These are phyloP conservation scores for Trichechus manatus DNA, from an alignment of 2,113 vertebrate genomes.

Conservation along the genomic window DNA sequence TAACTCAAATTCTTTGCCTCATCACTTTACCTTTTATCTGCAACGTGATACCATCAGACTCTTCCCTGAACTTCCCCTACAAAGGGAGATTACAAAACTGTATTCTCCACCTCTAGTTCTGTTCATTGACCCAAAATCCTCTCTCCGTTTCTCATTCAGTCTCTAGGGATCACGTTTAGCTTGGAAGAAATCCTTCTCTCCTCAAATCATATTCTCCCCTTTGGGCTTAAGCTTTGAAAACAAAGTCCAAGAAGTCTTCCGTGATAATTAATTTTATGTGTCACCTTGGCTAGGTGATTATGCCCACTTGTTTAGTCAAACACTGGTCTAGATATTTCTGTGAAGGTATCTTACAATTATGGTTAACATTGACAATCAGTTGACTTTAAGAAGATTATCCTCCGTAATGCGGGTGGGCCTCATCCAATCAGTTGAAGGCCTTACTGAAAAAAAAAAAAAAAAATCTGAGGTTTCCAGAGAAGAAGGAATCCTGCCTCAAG, in stretches of 20 bases:
- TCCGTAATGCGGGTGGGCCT: not conserved
- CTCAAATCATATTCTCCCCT: not conserved
- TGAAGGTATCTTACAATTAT: not conserved
- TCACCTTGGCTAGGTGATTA: not conserved
- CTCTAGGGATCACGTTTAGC: not conserved
- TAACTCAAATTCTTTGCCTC: constrained; percentile 11
- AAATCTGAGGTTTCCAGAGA: not conserved
- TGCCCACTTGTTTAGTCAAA: not conserved
- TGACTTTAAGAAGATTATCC: too few species aligned
- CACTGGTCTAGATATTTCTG: not conserved
- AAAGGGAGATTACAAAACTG: not conserved
- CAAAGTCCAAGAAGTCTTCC: not conserved
- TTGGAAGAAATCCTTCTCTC: not conserved
- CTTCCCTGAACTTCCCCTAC: not conserved
- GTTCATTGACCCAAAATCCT: not conserved
- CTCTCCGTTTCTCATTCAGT: not conserved
- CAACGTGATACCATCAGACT: not conserved
- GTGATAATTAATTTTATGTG: not conserved
- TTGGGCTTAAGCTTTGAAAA: not conserved
- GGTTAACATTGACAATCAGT: too few species aligned
- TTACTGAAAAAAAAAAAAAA: not conserved
- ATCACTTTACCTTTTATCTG: not conserved
- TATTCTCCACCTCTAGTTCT: not conserved
- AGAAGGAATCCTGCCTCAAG: not conserved
- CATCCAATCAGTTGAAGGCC: not conserved